Conservation (phyloP, 1,140 invertebrate species). For the Stratiolaelaps scimitus region DNA sequence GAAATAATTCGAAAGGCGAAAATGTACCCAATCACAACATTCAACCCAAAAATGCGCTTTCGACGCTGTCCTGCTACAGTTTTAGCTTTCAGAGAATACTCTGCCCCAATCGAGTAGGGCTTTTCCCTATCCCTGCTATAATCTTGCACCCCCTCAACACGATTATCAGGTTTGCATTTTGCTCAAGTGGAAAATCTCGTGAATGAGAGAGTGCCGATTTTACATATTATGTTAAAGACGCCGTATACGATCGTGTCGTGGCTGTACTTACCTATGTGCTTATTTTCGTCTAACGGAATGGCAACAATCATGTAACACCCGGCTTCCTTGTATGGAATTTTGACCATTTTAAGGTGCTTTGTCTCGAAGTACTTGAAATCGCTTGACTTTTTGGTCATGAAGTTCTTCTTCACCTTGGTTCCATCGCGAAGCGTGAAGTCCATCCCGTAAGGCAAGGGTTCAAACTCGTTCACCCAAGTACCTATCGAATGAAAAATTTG, state of each 20-base stretch:
- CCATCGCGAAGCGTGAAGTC: slow-evolving; percentile 6
- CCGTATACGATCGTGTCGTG: too few species aligned
- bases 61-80: too few species aligned
- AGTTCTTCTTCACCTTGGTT: slow-evolving; percentile 11
- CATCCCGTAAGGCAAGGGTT: neutral
- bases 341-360: neutral
- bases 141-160: too few species aligned
- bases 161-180: neutral
- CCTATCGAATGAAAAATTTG: neutral
- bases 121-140: too few species aligned
- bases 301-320: slow-evolving; percentile 9
- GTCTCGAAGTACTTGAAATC: neutral
- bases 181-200: neutral
- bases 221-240: neutral
- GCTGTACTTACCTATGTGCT: slow-evolving; percentile 8
- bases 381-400: slow-evolving; percentile 17
- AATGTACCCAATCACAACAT: too few species aligned
- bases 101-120: too few species aligned
- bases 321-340: slow-evolving; percentile 14
- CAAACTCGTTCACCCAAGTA: slow-evolving; percentile 9
- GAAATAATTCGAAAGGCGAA: too few species aligned
- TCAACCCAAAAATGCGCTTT: too few species aligned
- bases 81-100: too few species aligned
- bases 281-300: neutral
- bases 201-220: neutral